phyloP scores from a whole-genome alignment of 2,113 vertebrate genomes.

The Chloroceryle aenea region DNA sequence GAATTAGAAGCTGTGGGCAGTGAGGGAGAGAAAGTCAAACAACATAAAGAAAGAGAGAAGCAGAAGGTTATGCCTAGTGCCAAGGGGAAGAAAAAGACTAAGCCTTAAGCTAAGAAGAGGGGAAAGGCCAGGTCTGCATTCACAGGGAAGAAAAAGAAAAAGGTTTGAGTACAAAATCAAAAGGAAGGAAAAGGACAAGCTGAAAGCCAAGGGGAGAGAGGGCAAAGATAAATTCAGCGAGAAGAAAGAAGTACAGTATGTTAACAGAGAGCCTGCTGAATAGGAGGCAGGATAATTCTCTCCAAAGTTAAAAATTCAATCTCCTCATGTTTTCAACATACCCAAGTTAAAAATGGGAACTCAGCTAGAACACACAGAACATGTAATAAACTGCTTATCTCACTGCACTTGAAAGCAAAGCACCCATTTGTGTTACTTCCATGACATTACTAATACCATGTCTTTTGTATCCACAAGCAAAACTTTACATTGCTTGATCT shows the following conservation, averaged over 20 bases:
- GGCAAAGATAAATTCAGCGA: slow-evolving; percentile 23
- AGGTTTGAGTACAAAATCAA: slow-evolving; percentile 13
- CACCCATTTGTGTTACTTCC: neutral
- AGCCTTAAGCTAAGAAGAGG: slow-evolving; percentile 13
- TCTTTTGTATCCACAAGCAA: neutral
- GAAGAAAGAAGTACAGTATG: slow-evolving; percentile 22
- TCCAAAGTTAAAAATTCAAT: slow-evolving; percentile 4
- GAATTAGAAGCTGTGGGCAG: slow-evolving; percentile 9
- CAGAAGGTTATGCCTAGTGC: neutral
- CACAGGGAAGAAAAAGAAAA: slow-evolving; percentile 1
- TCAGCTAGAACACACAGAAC: neutral
- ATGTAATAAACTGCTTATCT: neutral
- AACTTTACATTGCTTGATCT: neutral
- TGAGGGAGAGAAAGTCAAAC: slow-evolving; percentile 23
- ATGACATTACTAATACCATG: neutral
- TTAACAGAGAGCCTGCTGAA: slow-evolving; percentile 22
- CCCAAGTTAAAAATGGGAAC: slow-evolving; percentile 10
- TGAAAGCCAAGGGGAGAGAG: slow-evolving; percentile 10
- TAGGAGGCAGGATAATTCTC: neutral
- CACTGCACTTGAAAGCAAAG: neutral
- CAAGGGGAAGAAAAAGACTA: slow-evolving; percentile 24
- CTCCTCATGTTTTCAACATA: neutral
- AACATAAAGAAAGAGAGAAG: neutral
- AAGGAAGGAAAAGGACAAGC: slow-evolving; percentile 25
- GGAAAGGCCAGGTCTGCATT: slow-evolving; percentile 9